Evolutionary conservation across 2,113 vertebrate genomes (phyloP), one percentile per base, ranked within the genome.

Genomic region (Tonatia bakeri): DNA sequence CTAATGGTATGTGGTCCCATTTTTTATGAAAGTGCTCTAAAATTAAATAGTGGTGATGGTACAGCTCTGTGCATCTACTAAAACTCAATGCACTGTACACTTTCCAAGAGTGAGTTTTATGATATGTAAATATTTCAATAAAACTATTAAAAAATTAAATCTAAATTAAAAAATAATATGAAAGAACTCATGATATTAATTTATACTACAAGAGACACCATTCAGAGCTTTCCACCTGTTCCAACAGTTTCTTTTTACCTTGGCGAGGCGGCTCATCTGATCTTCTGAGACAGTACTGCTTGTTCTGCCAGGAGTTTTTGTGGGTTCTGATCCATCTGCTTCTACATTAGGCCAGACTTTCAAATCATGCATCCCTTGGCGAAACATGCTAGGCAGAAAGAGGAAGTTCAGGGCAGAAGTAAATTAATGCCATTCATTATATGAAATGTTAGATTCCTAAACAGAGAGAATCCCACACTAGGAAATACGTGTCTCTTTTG

Each of bases 311-410:
- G 99, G 99, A 84, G 99, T 99, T 98, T 97, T 99, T 87, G 99
- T 99, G 94, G 99, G 99, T 96, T 99, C 99, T 0, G 98, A 99
- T 76, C 99, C 99, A 81, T 99, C 99, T 52, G 99, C 99, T 98
- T 99, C 99, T 54, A 99, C 99, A 0, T 99, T 99, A 17, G 99
- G 99, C 99, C 99, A 99, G 76, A 99, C 99, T 97, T 99, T 99
- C 97, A 99, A 98, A 97, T 99, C 99, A 43, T 99, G 99, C 99
- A 99, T 99, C 84, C 99, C 99, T 98, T 99, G 99, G 20, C 99
- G 99, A 96, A 99, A 99, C 99, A 99, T 99, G 89, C 99, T 99
- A 90, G 11, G 43, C 1, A 33, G 93, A 94, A 94, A 96, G 77
- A 97, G 12, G 82, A 88, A 16, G 52, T 86, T 84, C 1, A 0